Base-by-base conservation (phyloP, 53 echinoderm and acorn worm species). In the Holothuria scabra region DNA sequence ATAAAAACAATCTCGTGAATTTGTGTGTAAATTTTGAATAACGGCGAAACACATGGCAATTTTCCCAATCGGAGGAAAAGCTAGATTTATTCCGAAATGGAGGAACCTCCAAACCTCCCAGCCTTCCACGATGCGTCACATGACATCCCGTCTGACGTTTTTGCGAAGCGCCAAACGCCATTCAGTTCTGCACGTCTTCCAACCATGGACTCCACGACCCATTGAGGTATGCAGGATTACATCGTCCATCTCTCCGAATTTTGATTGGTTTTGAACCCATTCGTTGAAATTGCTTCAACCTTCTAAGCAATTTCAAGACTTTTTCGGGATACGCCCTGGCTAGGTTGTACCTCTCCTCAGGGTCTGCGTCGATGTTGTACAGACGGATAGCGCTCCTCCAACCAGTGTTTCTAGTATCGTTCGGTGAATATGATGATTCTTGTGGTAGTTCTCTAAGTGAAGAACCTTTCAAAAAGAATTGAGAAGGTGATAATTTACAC, bases 131-230 rank as follows among this genome's bases (percentile, higher is more conserved):
- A 52, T 52, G 14, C 18, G 52, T 52, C 52, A 16, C 52, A 18
- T 52, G 52, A 52, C 18, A 52, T 52, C 41, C 41, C 41, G 41
- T 41, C 10, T 0, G 41, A 41, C 41, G 41, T 41, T 41, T 41
- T 8, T 10, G 41, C 6, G 35, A 4, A 35, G 35, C 35, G 35
- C 6, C 35, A 35, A 35, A 48, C 10, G 12, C 14, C 1, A 8
- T 8, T 48, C 48, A 48, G n/a, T 52, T 8, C 52, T 41, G 25
- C 46, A 23, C 7, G 48, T 76, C 64, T 12, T 88, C 84, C 59
- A 88, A 74, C 83, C 83, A 88, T 28, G 88, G 88, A 11, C 57
- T 55, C 88, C 88, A 88, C 2, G 88, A 83, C 21, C 84, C 88
- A 21, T 84, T 84, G 25, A 75, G 32, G 31, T 59, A 44, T 5